These are phyloP conservation scores for Balanococcus diminutus DNA, from an alignment of 2,888 invertebrate species.

Conservation along the genomic window DNA sequence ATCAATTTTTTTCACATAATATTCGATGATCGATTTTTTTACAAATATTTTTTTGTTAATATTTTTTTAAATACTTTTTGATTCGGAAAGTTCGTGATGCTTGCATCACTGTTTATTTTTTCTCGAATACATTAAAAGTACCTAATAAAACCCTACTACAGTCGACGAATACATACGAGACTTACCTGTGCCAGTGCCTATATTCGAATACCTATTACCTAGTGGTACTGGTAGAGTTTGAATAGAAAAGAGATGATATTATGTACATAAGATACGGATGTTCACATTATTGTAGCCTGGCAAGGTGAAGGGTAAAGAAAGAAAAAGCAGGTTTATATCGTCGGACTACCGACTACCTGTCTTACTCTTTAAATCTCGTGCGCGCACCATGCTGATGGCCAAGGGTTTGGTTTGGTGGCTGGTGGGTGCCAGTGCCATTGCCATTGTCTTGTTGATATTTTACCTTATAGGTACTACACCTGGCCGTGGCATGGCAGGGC, in stretches of 20 bases:
- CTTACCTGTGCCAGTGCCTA: neutral
- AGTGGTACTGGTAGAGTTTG: neutral
- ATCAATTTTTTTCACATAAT: no score
- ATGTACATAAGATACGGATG: conserved; percentile 24
- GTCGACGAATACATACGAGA: no score
- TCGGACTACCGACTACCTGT: neutral
- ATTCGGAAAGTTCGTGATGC: no score
- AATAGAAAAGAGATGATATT: neutral
- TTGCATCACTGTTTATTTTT: neutral
- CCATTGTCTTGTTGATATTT: conserved; percentile 43
- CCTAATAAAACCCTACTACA: no score
- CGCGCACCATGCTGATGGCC: conserved; percentile 34
- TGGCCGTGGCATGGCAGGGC: conserved; percentile 8
- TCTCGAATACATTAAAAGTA: neutral
- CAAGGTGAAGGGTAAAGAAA: conserved; percentile 29
- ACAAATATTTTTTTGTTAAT: no score
- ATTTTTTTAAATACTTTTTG: no score
- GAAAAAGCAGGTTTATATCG: conserved; percentile 31
- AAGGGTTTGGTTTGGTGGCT: conserved; percentile 5
- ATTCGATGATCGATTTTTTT: no score
- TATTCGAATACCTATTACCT: no score
- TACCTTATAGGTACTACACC: conserved; percentile 34
- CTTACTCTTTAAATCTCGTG: conserved; percentile 41
- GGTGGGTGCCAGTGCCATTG: no score
- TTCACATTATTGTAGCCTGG: neutral